These are phyloP conservation scores for Andrena hattorfiana DNA, from an alignment of 2,888 invertebrate species.

Conservation along the genomic window DNA sequence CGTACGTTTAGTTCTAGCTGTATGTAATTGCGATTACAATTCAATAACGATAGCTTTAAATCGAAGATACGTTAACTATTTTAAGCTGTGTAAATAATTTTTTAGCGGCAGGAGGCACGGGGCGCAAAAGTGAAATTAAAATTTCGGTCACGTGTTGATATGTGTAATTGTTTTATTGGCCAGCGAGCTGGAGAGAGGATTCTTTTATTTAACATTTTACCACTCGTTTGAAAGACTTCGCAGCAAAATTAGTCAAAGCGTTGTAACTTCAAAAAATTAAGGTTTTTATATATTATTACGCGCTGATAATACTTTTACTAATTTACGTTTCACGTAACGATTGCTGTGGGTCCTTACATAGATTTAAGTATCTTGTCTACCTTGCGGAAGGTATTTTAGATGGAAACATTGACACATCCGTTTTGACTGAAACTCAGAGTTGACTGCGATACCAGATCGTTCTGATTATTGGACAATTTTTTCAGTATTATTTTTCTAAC, in stretches of 20 bases:
- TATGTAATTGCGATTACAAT: conserved; percentile 4
- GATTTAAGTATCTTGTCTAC: not conserved
- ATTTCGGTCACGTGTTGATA: not conserved
- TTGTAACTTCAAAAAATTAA: too few relatives aligned
- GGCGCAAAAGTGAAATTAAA: not conserved
- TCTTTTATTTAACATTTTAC: too few relatives aligned
- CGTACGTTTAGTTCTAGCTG: not conserved
- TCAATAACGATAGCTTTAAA: conserved; percentile 6
- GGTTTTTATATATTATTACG: too few relatives aligned
- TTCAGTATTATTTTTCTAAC: not conserved
- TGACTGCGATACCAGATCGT: not conserved
- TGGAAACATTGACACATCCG: not conserved
- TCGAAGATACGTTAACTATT: not conserved
- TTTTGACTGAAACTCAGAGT: not conserved
- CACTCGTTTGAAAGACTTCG: too few relatives aligned
- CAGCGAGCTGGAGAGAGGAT: too few relatives aligned
- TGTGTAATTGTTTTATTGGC: not conserved
- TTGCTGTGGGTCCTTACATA: not conserved
- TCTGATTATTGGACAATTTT: not conserved
- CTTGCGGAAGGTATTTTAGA: not conserved
- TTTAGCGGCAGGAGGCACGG: not conserved
- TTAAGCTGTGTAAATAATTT: not conserved
- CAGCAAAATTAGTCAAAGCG: too few relatives aligned
- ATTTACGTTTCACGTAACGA: not conserved
- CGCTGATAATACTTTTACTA: not conserved